phyloP scores from a whole-genome alignment of 2,888 invertebrate species.

The Syrphus vitripennis region DNA sequence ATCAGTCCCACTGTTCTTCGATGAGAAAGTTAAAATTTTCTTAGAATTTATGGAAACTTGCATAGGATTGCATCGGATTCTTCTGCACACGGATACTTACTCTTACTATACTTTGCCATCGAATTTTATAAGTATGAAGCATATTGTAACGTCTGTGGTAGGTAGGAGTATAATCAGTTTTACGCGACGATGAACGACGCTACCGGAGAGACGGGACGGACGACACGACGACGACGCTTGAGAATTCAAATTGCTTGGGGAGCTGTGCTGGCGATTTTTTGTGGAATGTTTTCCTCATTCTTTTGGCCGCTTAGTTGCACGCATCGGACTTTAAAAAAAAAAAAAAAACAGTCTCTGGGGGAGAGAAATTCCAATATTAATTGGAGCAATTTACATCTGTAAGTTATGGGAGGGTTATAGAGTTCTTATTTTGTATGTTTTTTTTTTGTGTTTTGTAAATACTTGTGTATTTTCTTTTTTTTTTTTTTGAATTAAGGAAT shows the following conservation, averaged over 20 bases:
- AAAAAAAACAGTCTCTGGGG: conserved; percentile 29
- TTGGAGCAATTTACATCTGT: conserved; percentile 65
- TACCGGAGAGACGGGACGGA: no score
- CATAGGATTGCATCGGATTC: conserved; percentile 39
- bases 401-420: neutral
- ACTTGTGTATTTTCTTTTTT: neutral
- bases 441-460: neutral
- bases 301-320: conserved; percentile 4
- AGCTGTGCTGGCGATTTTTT: conserved; percentile 11
- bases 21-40: conserved; percentile 24
- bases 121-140: neutral
- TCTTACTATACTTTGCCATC: neutral
- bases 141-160: neutral
- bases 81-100: neutral
- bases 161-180: neutral
- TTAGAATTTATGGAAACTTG: conserved; percentile 38
- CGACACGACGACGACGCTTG: neutral
- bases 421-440: neutral
- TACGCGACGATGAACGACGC: neutral
- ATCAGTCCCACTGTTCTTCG: neutral
- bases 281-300: conserved; percentile 62
- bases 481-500: neutral
- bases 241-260: conserved; percentile 28
- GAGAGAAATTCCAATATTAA: conserved; percentile 63
- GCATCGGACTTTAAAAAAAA: neutral